Conservation (phyloP, 2,113 vertebrate genomes). For the Gnathonemus longibarbis region DNA sequence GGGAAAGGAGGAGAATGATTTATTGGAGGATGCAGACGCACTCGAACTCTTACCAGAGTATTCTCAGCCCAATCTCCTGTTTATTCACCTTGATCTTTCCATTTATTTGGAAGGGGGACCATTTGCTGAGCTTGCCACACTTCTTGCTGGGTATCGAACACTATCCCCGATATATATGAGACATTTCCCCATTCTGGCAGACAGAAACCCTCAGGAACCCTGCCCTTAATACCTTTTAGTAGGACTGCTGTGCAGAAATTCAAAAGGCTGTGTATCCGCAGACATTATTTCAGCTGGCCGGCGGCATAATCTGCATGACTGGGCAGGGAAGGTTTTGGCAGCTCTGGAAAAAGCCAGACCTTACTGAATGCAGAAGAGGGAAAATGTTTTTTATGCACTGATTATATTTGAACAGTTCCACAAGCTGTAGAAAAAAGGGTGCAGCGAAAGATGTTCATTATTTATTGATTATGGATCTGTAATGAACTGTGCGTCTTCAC, state of each 20-base stretch:
- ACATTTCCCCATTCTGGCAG: neutral
- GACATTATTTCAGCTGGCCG: neutral
- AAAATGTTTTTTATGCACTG: neutral
- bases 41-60: constrained; percentile 5
- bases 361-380: neutral
- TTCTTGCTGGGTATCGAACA: neutral
- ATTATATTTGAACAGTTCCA: neutral
- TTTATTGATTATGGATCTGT: neutral
- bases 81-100: constrained; percentile 32
- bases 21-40: constrained; percentile 31
- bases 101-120: constrained; percentile 1
- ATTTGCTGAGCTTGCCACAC: neutral
- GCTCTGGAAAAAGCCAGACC: neutral
- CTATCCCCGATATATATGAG: neutral
- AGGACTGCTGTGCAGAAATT: neutral
- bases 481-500: neutral
- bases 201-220: neutral
- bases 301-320: neutral
- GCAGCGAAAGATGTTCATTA: neutral
- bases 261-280: neutral
- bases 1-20: constrained; percentile 33
- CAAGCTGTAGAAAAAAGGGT: neutral
- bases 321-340: neutral
- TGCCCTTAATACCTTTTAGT: neutral
- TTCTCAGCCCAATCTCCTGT: constrained; percentile 1